phyloP scores from a whole-genome alignment of 2,113 vertebrate genomes.

The Tor tambroides region DNA sequence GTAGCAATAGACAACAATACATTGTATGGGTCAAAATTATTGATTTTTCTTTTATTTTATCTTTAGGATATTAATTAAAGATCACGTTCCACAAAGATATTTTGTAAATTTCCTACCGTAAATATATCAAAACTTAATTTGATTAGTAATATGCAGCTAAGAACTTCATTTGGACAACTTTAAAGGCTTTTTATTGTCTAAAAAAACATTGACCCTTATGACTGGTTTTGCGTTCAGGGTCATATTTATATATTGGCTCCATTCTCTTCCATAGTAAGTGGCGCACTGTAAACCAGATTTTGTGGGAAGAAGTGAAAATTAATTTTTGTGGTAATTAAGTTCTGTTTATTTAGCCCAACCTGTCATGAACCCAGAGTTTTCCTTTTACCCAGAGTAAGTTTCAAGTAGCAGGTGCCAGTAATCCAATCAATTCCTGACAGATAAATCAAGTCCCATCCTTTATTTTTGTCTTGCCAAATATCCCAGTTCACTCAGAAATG shows the following conservation, averaged over 20 bases:
- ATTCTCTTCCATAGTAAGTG: background rate
- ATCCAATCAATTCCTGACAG: background rate
- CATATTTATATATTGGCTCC: background rate
- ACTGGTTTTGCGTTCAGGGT: no score
- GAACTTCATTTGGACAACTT: no score
- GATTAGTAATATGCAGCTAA: no score
- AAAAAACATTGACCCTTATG: no score
- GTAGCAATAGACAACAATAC: no score
- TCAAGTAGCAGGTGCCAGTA: background rate
- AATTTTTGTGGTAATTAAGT: background rate
- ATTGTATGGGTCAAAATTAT: no score
- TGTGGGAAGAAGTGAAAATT: background rate
- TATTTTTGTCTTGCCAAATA: background rate
- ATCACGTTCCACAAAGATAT: no score
- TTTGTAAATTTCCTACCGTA: no score
- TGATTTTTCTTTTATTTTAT: no score
- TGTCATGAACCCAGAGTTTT: background rate
- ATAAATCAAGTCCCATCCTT: background rate
- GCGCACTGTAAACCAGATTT: background rate
- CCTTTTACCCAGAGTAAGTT: background rate
- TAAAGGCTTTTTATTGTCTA: no score
- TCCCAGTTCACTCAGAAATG: background rate
- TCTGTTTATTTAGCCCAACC: background rate
- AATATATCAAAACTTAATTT: no score
- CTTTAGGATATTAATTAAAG: no score